Percentiles rank a stretch among this genome's conserved stretches.
phyloP scores from a whole-genome alignment of 1,140 invertebrate species.

The Dolichoris vasculosae region DNA sequence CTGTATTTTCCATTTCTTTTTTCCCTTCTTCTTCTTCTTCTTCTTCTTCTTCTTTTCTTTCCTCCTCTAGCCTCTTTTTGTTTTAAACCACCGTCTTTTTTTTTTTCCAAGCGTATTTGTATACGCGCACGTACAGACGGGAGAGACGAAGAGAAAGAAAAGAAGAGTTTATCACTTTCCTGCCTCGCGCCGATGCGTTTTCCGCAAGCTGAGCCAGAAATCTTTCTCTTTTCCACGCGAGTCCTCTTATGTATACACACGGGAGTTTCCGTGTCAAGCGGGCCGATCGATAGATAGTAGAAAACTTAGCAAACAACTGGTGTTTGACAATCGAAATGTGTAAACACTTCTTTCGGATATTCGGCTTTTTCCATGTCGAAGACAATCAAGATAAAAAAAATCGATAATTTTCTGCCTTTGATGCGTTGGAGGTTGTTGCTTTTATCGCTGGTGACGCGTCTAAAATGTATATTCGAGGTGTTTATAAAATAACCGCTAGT shows the following conservation, averaged over 20 bases:
- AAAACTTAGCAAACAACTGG: neutral
- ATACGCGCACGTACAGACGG: neutral
- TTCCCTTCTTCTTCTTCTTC: too few species aligned
- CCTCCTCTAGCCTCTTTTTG: neutral
- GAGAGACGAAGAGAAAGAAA: neutral
- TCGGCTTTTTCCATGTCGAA: neutral
- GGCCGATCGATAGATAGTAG: neutral
- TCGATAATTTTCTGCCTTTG: neutral
- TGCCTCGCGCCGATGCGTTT: conserved; percentile 22
- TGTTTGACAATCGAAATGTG: neutral
- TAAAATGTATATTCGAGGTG: neutral
- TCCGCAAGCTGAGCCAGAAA: conserved; percentile 23
- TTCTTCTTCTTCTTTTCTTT: too few species aligned
- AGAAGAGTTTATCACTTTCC: conserved; percentile 38
- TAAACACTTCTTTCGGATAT: neutral
- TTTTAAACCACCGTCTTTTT: conserved; percentile 8
- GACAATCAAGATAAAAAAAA: neutral
- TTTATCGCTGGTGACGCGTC: neutral
- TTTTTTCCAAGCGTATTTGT: neutral
- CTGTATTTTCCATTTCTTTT: neutral
- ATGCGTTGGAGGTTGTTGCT: neutral
- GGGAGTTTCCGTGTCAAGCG: conserved; percentile 15
- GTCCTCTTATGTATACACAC: neutral
- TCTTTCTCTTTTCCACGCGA: neutral
- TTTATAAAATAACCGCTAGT: neutral